Conservation (phyloP, 64 coral and sea anemone species). For the Montipora capricornis region DNA sequence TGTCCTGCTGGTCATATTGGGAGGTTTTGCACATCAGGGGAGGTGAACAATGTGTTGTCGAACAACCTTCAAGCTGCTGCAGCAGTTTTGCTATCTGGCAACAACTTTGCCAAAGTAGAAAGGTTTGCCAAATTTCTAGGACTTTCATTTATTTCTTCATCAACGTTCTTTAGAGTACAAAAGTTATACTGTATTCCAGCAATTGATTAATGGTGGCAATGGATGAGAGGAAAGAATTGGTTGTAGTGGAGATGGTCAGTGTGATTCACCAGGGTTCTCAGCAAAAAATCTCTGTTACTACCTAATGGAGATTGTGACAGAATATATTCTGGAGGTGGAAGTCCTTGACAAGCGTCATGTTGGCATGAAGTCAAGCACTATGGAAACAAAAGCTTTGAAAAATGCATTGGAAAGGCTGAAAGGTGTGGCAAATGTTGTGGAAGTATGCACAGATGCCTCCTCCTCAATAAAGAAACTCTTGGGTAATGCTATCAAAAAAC, state of each 20-base stretch:
- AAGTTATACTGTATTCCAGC: conserved; percentile 22
- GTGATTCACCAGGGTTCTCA: neutral
- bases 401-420: conserved; percentile 6
- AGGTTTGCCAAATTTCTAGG: neutral
- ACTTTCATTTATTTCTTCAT: conserved; percentile 22
- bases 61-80: neutral
- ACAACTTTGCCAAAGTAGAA: neutral
- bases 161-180: conserved; percentile 57
- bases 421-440: neutral
- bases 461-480: conserved; percentile 18
- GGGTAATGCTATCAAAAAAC: neutral
- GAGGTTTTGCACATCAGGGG: conserved; percentile 16
- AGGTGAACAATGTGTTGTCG: neutral
- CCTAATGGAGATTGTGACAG: conserved; percentile 13
- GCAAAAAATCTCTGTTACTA: neutral
- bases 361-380: neutral
- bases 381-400: neutral
- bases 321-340: conserved; percentile 13
- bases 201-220: conserved; percentile 48
- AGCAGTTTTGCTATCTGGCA: neutral
- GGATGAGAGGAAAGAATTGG: neutral
- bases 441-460: conserved; percentile 4
- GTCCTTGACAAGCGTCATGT: conserved; percentile 2
- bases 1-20: conserved; percentile 16
- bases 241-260: neutral